phyloP scores from a whole-genome alignment of 2,797 vertebrate genomes.

The Masticophis lateralis region DNA sequence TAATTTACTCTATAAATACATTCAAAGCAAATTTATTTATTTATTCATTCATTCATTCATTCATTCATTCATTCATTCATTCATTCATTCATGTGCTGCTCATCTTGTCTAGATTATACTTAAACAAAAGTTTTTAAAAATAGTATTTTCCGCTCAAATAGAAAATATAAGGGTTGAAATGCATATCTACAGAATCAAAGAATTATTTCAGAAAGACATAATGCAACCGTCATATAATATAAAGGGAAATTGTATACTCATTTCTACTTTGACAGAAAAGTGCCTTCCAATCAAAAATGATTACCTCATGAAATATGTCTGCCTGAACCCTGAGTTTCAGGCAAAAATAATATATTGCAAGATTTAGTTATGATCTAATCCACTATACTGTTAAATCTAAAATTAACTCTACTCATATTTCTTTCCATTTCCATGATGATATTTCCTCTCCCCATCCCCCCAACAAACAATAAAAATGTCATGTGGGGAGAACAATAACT shows the following conservation, averaged over 20 bases:
- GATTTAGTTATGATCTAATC: constrained; percentile 60
- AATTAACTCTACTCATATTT: constrained; percentile 59
- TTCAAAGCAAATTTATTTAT: background rate
- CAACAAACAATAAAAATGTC: constrained; percentile 68
- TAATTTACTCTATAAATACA: background rate
- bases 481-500: constrained; percentile 62
- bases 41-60: too few relatives aligned
- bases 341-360: constrained; percentile 54
- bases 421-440: constrained; percentile 55
- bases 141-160: background rate
- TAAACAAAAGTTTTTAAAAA: background rate
- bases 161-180: background rate
- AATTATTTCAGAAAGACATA: background rate
- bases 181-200: background rate
- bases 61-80: too few relatives aligned
- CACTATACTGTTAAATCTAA: constrained; percentile 62
- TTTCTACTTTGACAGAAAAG: background rate
- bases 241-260: background rate
- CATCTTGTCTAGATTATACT: too few relatives aligned
- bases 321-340: constrained; percentile 45
- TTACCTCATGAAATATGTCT: constrained; percentile 6
- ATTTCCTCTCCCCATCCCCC: constrained; percentile 20
- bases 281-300: background rate
- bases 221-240: background rate
- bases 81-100: too few relatives aligned